A percentile compares a stretch with the other conserved stretches of the same genome.
phyloP scores from a whole-genome alignment of 1,140 invertebrate species.

The Heliconius congener region DNA sequence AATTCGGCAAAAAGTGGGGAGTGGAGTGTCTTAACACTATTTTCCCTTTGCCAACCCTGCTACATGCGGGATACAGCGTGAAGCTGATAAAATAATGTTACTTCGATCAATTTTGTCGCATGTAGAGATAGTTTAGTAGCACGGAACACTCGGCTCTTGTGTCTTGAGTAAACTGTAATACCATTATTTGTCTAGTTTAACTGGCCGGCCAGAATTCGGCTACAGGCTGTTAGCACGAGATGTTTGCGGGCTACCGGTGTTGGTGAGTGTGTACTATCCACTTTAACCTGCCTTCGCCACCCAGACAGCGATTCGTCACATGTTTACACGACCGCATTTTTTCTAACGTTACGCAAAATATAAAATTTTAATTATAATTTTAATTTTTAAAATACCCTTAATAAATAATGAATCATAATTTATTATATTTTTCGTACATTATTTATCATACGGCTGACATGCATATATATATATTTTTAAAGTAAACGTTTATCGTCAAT shows the following conservation, averaged over 20 bases:
- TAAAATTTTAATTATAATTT: background rate
- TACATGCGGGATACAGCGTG: no score
- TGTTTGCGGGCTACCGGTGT: conserved; percentile 75
- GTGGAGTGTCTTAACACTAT: no score
- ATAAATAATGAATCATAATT: background rate
- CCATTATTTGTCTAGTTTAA: conserved; percentile 41
- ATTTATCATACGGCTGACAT: no score
- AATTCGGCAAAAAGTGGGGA: no score
- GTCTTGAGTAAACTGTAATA: conserved; percentile 33
- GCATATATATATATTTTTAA: no score
- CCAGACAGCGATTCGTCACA: conserved; percentile 42
- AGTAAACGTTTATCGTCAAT: no score
- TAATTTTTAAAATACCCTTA: background rate
- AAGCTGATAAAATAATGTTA: background rate
- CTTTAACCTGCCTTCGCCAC: conserved; percentile 53
- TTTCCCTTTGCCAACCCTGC: no score
- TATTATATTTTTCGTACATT: no score
- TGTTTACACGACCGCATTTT: conserved; percentile 59
- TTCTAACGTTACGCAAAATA: conserved; percentile 58
- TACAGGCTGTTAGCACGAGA: conserved; percentile 54
- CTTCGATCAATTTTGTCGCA: background rate
- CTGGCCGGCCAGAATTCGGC: conserved; percentile 54
- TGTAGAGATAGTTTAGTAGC: background rate
- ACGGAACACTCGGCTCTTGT: background rate
- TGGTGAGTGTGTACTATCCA: conserved; percentile 66